Evolutionary conservation across 2,797 vertebrate species (phyloP), one percentile per base, ranked within the genome.

Genomic region (Centroberyx gerrardi): DNA sequence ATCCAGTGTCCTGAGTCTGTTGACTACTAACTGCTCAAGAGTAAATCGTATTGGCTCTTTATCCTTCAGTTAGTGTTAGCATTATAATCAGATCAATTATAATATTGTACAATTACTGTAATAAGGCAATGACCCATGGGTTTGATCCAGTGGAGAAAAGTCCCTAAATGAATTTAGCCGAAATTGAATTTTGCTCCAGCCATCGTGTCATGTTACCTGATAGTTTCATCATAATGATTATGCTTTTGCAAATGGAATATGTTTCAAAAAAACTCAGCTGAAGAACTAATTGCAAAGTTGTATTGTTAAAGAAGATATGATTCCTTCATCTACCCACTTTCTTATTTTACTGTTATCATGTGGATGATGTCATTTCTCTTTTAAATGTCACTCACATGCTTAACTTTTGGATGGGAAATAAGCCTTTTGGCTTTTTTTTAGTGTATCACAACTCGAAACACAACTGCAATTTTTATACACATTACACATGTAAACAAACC

Each of bases 191-290:
- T 52, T 66, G 54, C 33, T 52, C 71, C 31, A 51, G 33, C 48
- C 54, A 78, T 81, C 52, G 60, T 18, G 62, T 27, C 48, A 70
- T 29, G 54, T 46, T 44, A 22, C 10, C 8, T 56, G 10, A 44
- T 64, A 18, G 77, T 63, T 67, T 69, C 17, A 86, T 72, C 66
- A 56, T 59, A 82, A 8, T 61, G 31, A 63, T 61, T 69, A 65
- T 44, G 8, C 2, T 74, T 36, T 36, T 52, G 33, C n/a, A 67
- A 80, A 78, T 36, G 33, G 18, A 69, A 58, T 36, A 4, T 36
- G 4, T 36, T 36, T 36, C 33, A 36, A 36, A 1, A 38, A 60
- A 62, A 42, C 68, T 40, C 55, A 62, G 15, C 8, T 52, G 3
- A 8, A 13, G 1, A 33, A 9, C n/a, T 58, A 64, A 69, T 31